Evolutionary conservation across 2,113 vertebrate genomes (phyloP), one percentile per base, ranked within the genome.

Genomic region (Picathartes gymnocephalus): DNA sequence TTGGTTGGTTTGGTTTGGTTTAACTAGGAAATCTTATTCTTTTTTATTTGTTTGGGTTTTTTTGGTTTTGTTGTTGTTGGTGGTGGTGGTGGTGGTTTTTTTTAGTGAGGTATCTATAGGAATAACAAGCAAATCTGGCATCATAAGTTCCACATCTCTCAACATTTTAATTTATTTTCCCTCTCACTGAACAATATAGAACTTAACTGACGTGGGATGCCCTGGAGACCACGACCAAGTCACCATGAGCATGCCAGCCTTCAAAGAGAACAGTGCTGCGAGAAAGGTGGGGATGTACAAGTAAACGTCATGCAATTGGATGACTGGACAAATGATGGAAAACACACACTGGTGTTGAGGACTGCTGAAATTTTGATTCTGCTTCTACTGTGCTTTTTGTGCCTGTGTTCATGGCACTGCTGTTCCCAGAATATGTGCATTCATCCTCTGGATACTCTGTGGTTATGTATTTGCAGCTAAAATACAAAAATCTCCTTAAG

Each of bases 191-290:
- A 25, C 13, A 73, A 30, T 40, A 19, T 7, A 76, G 48, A 93
- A 31, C 6, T 13, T 47, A 35, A 18, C 7, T 53, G 20, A 15
- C 0, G 0, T 70, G 25, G 33, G 15, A 35, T 4, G 1, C 15
- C 31, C 10, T 65, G 54, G 17, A n/a, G 15, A 80, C 21, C 14
- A 48, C 70, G 44, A 77, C 11, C 9, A 28, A 73, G 45, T 50
- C 31, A 40, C 54, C 7, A 8, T 7, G 12, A 50, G 7, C 3
- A 2, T 16, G 23, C 47, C 57, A 87, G 18, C 18, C 12, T 18
- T 42, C 2, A 1, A 42, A 70, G 51, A 56, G 30, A 82, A 4
- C 12, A 47, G 14, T 4, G 1, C 58, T 83, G 28, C 40, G 31
- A 45, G 37, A 48, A 83, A 69, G 22, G 21, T 50, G 13, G 12